These are phyloP conservation scores for Craniophora ligustri DNA, from an alignment of 2,888 invertebrate species.

Conservation along the genomic window DNA sequence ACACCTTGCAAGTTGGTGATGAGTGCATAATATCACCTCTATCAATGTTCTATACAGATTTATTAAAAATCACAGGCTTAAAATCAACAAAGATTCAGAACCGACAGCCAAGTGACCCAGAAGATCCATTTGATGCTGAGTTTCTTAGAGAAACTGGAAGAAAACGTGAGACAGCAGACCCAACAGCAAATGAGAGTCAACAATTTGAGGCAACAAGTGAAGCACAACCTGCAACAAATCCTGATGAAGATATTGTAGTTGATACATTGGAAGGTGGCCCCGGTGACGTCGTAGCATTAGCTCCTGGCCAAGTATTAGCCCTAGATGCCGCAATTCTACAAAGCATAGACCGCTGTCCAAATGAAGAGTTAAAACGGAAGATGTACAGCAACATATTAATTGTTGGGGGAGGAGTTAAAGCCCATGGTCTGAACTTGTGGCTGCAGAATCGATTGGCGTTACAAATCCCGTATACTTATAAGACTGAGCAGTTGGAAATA, in stretches of 20 bases:
- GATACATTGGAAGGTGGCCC: slow-evolving; percentile 88
- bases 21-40: slow-evolving; percentile 97
- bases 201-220: slow-evolving; percentile 86
- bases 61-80: slow-evolving; percentile 94
- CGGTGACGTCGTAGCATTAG: slow-evolving; percentile 91
- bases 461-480: slow-evolving; percentile 94
- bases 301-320: slow-evolving; percentile 94
- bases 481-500: slow-evolving; percentile 95
- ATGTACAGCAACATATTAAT: slow-evolving; percentile 98
- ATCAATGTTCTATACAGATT: slow-evolving; percentile 95
- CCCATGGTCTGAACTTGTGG: slow-evolving; percentile 94
- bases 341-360: slow-evolving; percentile 96
- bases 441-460: slow-evolving; percentile 95
- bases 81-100: slow-evolving; percentile 93
- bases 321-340: slow-evolving; percentile 97
- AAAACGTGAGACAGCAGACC: slow-evolving; percentile 85
- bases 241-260: slow-evolving; percentile 92
- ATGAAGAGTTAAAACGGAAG: slow-evolving; percentile 96
- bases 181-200: slow-evolving; percentile 77
- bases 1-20: slow-evolving; percentile 95
- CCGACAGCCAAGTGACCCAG: slow-evolving; percentile 93
- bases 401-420: slow-evolving; percentile 97
- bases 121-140: slow-evolving; percentile 98
- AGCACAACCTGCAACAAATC: slow-evolving; percentile 82
- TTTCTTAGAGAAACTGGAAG: slow-evolving; percentile 96